Evolutionary conservation across 2,797 vertebrate species (phyloP), one percentile per base, ranked within the genome.

Genomic region (Peromyscus attwateri): DNA sequence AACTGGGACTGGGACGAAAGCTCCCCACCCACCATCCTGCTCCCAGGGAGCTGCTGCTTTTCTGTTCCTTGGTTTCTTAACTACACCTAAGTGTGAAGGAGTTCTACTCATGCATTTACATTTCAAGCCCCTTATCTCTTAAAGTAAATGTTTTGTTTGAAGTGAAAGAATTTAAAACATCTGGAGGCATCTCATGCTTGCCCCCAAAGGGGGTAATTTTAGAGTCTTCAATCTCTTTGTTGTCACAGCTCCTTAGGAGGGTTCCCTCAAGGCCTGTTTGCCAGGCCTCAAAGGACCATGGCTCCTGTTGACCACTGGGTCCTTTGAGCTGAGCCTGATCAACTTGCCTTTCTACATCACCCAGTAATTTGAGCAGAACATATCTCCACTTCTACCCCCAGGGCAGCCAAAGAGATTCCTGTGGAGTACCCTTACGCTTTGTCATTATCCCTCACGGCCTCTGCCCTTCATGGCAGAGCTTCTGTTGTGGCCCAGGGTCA

Each of bases 71-170:
- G 95, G 83, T 80, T 76, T 80, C 88, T 96, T 95, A 76, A 89
- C 64, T 84, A 81, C 92, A 87, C 79, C 46, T 34, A 82, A 89
- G 92, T 96, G 95, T 95, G 92, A 96, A 92, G 92, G 95, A 96
- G 87, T 91, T 95, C 95, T 37, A 84, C 75, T 95, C 91, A 40
- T 9, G 37, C n/a, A 23, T 96, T 93, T 84, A 49, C 70, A 73
- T 91, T 87, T 73, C 57, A 87, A 96, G 83, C 19, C 92, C 95
- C 97, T 98, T 96, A 97, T 97, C 87, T 98, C 83, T 92, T 95
- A 93, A 96, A 97, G 82, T 94, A 96, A 97, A 89, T 88, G 79
- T 96, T 97, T 97, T 97, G 94, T 90, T 97, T 97, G 93, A 91
- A 88, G 52, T 80, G 60, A 92, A 96, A 94, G 87, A 97, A 97